Evolutionary conservation across 2,797 vertebrate species (phyloP).

Genomic region (Pseudopleuronectes americanus): DNA sequence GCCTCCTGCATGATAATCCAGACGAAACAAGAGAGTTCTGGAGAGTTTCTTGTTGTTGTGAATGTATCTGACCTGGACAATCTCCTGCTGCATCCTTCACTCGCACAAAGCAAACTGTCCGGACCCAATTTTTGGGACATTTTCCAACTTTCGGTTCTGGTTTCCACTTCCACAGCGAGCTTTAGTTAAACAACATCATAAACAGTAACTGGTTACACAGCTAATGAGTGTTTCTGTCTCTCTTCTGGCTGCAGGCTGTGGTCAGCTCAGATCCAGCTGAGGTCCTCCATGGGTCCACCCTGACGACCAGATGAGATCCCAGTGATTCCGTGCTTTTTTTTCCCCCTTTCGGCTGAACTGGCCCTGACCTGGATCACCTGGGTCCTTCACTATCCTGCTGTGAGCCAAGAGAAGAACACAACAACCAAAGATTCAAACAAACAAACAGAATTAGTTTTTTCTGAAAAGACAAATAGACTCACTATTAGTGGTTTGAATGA

Average conservation of each 20-base stretch:
- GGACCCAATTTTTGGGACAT: too few relatives aligned
- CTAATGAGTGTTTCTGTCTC: constrained; percentile 29
- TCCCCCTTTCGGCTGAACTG: constrained; percentile 10
- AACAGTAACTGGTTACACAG: too few relatives aligned
- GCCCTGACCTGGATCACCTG: constrained; percentile 57
- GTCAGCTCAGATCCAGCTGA: constrained; percentile 62
- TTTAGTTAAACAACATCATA: too few relatives aligned
- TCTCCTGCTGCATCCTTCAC: too few relatives aligned
- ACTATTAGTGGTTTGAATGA: constrained; percentile 18
- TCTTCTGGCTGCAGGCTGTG: constrained; percentile 30
- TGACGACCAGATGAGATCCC: constrained; percentile 65
- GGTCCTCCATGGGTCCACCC: constrained; percentile 51
- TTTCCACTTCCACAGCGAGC: constrained; percentile 1
- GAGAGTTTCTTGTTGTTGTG: too few relatives aligned
- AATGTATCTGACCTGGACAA: too few relatives aligned
- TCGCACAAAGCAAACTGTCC: too few relatives aligned
- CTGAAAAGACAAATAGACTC: constrained; percentile 11
- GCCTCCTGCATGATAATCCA: too few relatives aligned
- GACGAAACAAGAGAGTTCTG: too few relatives aligned
- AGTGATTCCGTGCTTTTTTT: constrained; percentile 32
- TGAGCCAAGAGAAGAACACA: constrained; percentile 4
- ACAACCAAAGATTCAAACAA: too few relatives aligned
- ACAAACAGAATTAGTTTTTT: background rate
- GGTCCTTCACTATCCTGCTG: constrained; percentile 14
- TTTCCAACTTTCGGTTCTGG: too few relatives aligned